Evolutionary conservation across 2,797 vertebrate genomes (phyloP).

Genomic region (Smutsia temminckii): DNA sequence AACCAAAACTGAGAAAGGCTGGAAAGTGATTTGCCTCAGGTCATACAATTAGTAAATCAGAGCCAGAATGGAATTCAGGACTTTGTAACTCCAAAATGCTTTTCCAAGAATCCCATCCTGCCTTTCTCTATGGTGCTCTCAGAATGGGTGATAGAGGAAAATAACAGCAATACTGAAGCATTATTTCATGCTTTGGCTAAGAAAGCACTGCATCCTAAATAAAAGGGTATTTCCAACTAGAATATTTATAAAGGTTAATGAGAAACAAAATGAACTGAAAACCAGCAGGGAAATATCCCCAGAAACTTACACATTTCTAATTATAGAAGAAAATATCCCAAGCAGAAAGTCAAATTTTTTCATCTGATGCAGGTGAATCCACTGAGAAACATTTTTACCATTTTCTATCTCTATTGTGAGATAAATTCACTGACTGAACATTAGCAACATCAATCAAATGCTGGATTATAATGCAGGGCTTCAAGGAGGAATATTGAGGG

Average conservation of each 20-base stretch:
- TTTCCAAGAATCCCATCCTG: not conserved
- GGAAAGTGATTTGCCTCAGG: not conserved
- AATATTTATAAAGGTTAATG: conserved; percentile 60
- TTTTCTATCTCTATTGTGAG: not conserved
- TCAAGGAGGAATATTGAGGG: not conserved
- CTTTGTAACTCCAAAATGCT: not conserved
- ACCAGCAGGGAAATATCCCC: conserved; percentile 53
- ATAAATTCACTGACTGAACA: not conserved
- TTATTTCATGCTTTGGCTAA: conserved; percentile 32
- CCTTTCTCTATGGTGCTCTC: not conserved
- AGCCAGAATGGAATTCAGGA: not conserved
- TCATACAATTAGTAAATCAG: not conserved
- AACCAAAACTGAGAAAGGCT: not conserved
- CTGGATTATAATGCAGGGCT: not conserved
- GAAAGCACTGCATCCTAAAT: conserved; percentile 39
- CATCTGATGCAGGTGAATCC: not conserved
- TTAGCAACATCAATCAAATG: not conserved
- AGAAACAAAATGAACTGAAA: conserved; percentile 57
- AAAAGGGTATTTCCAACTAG: conserved; percentile 38
- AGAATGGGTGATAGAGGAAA: not conserved
- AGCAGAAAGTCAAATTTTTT: conserved; percentile 19
- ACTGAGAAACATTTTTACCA: not conserved
- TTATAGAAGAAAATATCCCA: conserved; percentile 50
- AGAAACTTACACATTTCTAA: conserved; percentile 59
- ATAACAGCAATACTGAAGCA: not conserved